A percentile compares a stretch with the other conserved stretches of the same genome.
These are phyloP conservation scores for Leptobrachium leishanense DNA, from an alignment of 2,113 vertebrate genomes.

Conservation along the genomic window DNA sequence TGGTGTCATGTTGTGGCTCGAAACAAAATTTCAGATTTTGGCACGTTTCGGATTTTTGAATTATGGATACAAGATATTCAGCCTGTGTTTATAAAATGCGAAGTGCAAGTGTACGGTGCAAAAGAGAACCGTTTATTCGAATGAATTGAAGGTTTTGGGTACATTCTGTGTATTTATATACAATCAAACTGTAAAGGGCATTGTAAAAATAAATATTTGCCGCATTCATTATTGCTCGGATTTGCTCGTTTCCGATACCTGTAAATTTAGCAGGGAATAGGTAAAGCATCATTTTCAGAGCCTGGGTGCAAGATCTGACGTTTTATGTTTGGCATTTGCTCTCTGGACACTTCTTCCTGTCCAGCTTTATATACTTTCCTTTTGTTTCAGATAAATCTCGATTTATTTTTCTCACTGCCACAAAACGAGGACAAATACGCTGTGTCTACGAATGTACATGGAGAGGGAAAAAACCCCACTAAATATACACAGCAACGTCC, in stretches of 20 bases:
- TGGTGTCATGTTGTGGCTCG: too few relatives aligned
- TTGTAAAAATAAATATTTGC: not conserved
- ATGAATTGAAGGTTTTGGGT: too few relatives aligned
- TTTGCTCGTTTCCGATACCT: not conserved
- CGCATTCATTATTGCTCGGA: not conserved
- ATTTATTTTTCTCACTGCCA: not conserved
- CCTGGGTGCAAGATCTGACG: not conserved
- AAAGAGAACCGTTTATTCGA: too few relatives aligned
- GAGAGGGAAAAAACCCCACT: not conserved
- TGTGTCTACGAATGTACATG: slow-evolving; percentile 37
- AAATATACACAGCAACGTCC: not conserved
- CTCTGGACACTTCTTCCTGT: not conserved
- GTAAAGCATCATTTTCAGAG: not conserved
- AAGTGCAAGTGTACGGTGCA: too few relatives aligned
- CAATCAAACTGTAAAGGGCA: too few relatives aligned
- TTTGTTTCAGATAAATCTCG: slow-evolving; percentile 30
- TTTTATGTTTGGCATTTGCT: slow-evolving; percentile 9
- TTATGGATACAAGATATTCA: too few relatives aligned
- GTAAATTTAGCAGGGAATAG: not conserved
- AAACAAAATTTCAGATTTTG: too few relatives aligned
- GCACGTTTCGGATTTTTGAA: too few relatives aligned
- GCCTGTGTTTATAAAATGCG: too few relatives aligned
- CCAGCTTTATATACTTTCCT: not conserved
- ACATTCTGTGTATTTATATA: too few relatives aligned
- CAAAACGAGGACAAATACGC: slow-evolving; percentile 14